phyloP scores from a whole-genome alignment of 2,797 vertebrate genomes.

The Varecia variegata region DNA sequence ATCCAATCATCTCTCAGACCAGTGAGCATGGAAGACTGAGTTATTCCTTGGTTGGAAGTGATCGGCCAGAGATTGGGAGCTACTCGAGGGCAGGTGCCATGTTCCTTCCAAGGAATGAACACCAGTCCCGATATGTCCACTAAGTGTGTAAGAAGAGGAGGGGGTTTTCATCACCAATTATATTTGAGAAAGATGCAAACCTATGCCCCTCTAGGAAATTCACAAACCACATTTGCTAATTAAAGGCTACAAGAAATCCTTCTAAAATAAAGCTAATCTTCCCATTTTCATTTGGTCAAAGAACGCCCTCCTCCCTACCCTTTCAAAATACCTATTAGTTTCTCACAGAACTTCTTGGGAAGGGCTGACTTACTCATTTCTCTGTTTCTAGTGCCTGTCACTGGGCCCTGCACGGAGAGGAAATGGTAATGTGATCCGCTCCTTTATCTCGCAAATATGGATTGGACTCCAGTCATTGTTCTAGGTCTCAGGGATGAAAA shows the following conservation, averaged over 20 bases:
- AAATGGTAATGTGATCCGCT: background rate
- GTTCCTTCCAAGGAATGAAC: background rate
- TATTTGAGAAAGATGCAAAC: background rate
- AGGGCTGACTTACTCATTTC: background rate
- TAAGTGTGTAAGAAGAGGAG: too few relatives aligned
- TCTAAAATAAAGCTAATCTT: background rate
- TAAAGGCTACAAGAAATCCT: background rate
- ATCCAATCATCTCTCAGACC: background rate
- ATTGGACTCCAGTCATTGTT: background rate
- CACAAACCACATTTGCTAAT: background rate
- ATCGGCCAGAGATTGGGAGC: background rate
- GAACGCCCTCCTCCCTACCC: background rate
- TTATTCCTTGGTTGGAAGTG: background rate
- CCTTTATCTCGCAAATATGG: background rate
- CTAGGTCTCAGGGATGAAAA: background rate
- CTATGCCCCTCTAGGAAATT: background rate
- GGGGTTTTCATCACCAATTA: background rate
- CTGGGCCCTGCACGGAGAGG: rapidly evolving
- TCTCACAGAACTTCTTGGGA: background rate
- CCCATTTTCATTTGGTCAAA: background rate
- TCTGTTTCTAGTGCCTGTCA: background rate
- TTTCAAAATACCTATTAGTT: background rate
- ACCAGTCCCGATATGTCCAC: too few relatives aligned
- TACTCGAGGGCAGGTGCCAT: background rate
- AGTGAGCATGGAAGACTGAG: background rate